Evolutionary conservation across 2,113 vertebrate genomes (phyloP).

Genomic region (Propithecus coquereli): DNA sequence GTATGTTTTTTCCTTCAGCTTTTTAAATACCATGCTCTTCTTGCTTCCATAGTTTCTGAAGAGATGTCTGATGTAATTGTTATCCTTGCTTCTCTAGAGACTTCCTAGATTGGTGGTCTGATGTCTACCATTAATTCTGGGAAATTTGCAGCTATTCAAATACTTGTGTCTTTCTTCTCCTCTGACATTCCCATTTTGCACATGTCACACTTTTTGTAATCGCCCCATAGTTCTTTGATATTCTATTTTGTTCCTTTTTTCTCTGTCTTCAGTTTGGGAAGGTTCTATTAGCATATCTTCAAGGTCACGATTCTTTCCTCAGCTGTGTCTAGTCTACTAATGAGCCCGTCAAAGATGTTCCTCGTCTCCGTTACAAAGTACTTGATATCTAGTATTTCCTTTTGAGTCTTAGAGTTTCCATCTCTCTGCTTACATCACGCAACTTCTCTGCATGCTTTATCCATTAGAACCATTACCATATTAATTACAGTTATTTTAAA

Average conservation of each 20-base stretch:
- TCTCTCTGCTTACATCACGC: not conserved
- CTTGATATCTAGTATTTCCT: not conserved
- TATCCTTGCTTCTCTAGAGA: not conserved
- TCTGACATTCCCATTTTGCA: not conserved
- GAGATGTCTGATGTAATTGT: not conserved
- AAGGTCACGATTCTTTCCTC: not conserved
- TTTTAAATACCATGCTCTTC: not conserved
- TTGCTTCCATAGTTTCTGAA: not conserved
- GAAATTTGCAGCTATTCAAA: not conserved
- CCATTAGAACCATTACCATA: not conserved
- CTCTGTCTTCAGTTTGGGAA: not conserved
- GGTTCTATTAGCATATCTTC: not conserved
- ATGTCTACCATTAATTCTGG: not conserved
- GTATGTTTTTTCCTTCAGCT: not conserved
- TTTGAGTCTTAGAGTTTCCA: not conserved
- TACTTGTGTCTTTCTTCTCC: not conserved
- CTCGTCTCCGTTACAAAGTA: too few relatives aligned
- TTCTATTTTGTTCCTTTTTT: not conserved
- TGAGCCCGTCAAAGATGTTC: not conserved
- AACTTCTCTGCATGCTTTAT: not conserved
- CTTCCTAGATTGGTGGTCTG: not conserved
- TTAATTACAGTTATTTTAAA: not conserved
- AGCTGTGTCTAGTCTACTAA: too few relatives aligned
- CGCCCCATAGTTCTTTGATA: not conserved
- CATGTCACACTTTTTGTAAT: not conserved